phyloP scores from a whole-genome alignment of 2,113 vertebrate genomes.

The Rattus norvegicus region GRCr8 NC_086029.1:56829501-56830000 shows the following conservation, averaged over 20 bases:
- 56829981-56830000: slow-evolving; percentile 58
- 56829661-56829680: slow-evolving; percentile 17
- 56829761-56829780: slow-evolving; percentile 52
- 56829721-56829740: slow-evolving; percentile 62
- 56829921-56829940: slow-evolving; percentile 51
- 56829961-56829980: slow-evolving; percentile 61
- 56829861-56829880: slow-evolving; percentile 61
- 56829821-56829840: slow-evolving; percentile 38
- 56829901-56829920: slow-evolving; percentile 65
- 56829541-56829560: slow-evolving; percentile 41
- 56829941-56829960: slow-evolving; percentile 34
- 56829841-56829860: slow-evolving; percentile 57
- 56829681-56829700: slow-evolving; percentile 65
- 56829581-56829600: slow-evolving; percentile 63
- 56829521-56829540: slow-evolving; percentile 60
- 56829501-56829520: slow-evolving; percentile 72
- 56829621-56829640: slow-evolving; percentile 61
- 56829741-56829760: slow-evolving; percentile 63
- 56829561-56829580: slow-evolving; percentile 59
- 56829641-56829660: slow-evolving; percentile 50
- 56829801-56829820: slow-evolving; percentile 52
- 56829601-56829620: slow-evolving; percentile 41
- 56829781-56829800: slow-evolving; percentile 57
- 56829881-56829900: slow-evolving; percentile 44
- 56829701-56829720: slow-evolving; percentile 70